These are phyloP conservation scores for Delphinus delphis DNA, from an alignment of 2,113 vertebrate species.

Conservation along the genomic window DNA sequence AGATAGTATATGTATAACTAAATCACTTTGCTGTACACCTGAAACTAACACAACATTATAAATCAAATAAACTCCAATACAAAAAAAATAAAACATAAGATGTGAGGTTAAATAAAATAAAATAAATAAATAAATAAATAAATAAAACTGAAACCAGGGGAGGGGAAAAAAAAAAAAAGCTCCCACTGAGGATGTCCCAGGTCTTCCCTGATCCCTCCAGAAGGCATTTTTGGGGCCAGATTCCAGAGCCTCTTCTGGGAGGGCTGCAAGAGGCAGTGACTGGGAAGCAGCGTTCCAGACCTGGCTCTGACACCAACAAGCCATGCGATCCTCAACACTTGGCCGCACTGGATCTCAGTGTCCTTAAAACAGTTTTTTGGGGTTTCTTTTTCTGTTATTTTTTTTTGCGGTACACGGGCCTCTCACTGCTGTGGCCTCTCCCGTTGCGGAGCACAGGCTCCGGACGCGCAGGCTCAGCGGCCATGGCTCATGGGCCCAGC, in stretches of 20 bases:
- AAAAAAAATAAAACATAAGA: background rate
- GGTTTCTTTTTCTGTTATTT: no score
- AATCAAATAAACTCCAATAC: background rate
- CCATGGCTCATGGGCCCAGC: no score
- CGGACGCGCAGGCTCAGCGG: no score
- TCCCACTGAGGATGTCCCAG: background rate
- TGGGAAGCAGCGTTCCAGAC: background rate
- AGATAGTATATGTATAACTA: background rate
- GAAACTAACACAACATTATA: background rate
- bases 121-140: background rate
- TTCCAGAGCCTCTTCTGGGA: background rate
- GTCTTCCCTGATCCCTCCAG: background rate
- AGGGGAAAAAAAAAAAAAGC: background rate
- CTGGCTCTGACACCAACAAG: background rate
- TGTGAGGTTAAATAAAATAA: background rate
- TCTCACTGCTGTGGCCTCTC: no score
- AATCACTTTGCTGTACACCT: background rate
- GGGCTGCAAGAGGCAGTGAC: background rate
- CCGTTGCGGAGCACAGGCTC: no score
- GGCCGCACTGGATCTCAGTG: background rate
- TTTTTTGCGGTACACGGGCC: accelerated
- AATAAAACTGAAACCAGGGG: background rate
- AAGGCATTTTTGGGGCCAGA: background rate
- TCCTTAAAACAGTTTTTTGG: background rate
- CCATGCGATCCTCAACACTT: background rate